Percentiles rank a stretch among this genome's conserved stretches.
Conservation (phyloP, 2,797 vertebrate species). For the Mus caroli region DNA sequence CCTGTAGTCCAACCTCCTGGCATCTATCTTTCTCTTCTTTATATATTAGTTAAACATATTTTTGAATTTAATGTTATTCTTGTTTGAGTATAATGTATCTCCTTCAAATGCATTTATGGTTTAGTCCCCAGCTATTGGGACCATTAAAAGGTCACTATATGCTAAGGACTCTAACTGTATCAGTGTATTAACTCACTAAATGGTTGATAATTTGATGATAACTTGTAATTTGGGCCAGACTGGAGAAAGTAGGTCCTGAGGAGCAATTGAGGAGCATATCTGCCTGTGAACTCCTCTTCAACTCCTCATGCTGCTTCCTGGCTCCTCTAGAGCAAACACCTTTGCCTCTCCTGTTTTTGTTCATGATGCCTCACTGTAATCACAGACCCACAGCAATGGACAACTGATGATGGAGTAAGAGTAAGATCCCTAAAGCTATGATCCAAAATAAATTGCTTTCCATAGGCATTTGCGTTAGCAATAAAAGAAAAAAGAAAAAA, state of each 20-base stretch:
- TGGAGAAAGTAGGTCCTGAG: neutral
- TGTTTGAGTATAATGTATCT: neutral
- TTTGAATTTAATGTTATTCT: neutral
- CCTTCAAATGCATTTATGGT: neutral
- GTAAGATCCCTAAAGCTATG: neutral
- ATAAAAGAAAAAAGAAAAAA: neutral
- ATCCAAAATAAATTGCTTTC: neutral
- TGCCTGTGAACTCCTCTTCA: neutral
- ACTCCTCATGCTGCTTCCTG: neutral
- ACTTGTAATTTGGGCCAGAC: accelerated
- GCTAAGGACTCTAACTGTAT: neutral
- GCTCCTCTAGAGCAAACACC: neutral
- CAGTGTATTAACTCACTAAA: neutral
- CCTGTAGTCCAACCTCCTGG: accelerated
- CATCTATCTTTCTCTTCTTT: neutral
- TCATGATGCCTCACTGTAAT: no score
- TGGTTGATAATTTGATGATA: neutral
- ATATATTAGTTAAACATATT: neutral
- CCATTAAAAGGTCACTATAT: neutral
- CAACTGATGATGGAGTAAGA: neutral
- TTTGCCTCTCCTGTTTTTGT: neutral
- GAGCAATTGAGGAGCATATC: neutral
- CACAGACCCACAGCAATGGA: neutral
- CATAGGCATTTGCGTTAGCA: neutral
- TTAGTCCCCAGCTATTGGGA: neutral